phyloP scores from a whole-genome alignment of 2,888 invertebrate genomes.

The Sepioteuthis lessoniana region DNA sequence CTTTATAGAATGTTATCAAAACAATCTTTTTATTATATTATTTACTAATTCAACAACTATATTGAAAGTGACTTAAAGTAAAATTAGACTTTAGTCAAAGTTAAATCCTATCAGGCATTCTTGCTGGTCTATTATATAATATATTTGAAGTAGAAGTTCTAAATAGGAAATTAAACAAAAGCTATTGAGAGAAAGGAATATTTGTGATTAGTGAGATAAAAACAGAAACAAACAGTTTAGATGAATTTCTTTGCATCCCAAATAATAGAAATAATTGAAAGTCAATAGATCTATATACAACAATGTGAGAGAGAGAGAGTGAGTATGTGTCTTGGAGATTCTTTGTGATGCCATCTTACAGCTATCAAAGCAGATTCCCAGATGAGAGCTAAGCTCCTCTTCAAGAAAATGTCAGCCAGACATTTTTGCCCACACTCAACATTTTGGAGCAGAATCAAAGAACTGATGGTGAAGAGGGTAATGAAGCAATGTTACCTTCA shows the following conservation, averaged over 20 bases:
- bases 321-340: neutral
- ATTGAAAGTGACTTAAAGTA: neutral
- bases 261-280: no score
- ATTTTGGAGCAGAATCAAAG: neutral
- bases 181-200: neutral
- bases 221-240: no score
- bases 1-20: no score
- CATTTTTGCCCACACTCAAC: neutral
- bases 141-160: neutral
- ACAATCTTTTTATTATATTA: neutral
- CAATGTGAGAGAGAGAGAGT: neutral
- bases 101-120: neutral
- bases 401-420: constrained; percentile 11
- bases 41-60: neutral
- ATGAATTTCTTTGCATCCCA: no score
- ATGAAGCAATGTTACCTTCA: neutral
- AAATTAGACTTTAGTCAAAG: neutral
- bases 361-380: neutral
- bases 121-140: neutral
- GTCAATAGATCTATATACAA: neutral
- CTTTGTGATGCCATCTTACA: neutral
- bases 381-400: neutral
- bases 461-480: neutral
- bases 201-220: neutral
- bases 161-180: neutral